Evolutionary conservation across 2,797 vertebrate species (phyloP), one percentile per base, ranked within the genome.

Genomic region (Stomatorhinus walkeri): DNA sequence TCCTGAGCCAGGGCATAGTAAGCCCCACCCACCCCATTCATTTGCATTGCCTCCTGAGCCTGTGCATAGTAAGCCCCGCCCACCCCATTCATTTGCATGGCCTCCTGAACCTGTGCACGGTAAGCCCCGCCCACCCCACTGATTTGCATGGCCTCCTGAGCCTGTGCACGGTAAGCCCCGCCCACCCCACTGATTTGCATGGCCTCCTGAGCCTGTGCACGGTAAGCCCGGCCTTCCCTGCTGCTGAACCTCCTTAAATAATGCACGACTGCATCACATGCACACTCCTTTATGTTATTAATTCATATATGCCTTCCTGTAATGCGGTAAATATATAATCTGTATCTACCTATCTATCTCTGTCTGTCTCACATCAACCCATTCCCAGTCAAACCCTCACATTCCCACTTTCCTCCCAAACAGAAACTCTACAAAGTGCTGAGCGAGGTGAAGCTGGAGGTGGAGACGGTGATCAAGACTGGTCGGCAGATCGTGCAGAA

Each of bases 401-500:
- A n/a, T 40, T 46, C 72, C 72, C 72, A 46, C 36, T 40, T 79
- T 79, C 40, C 72, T 36, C 64, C 64, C 64, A 72, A 46, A 43
- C 91, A 99, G 98, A 99, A 98, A 96, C 94, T 99, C 1, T 99
- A 99, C 91, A 99, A 99, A 95, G 95, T 97, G 81, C 94, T 99
- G 90, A 99, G 98, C 92, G 98, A 99, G 91, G 98, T 99, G 91
- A 99, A 99, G 91, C 94, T 99, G 61, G 98, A 99, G 92, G 97
- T 99, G 90, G 98, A 99, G 94, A 99, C 98, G 0, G 98, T 99
- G 87, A 99, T 99, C 93, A 99, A 99, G 93, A 99, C 98, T 1
- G 98, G 98, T 89, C 95, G 98, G 7, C 98, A 99, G 93, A 99
- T 99, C 89, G 98, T 99, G 85, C 98, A 99, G 95, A 99, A 99